Evolutionary conservation across 2,888 invertebrate species (phyloP), one percentile per base, ranked within the genome.

Genomic region (Cremastinae sp.): DNA sequence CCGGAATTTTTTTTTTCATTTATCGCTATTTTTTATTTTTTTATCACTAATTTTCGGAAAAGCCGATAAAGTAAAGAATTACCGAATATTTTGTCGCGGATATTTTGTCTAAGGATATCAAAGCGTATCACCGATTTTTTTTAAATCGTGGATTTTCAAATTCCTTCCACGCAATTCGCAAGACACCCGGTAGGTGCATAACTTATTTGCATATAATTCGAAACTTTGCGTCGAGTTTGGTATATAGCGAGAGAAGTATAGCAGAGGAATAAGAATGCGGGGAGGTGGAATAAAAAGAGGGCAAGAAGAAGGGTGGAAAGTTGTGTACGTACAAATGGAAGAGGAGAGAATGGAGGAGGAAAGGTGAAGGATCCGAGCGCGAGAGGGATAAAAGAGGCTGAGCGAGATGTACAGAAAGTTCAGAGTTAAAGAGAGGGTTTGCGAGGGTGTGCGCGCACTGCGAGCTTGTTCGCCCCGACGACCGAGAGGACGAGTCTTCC

Each of bases 151-250:
- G n/a, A n/a, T n/a, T n/a, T n/a, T n/a, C n/a, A n/a, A n/a, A n/a
- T n/a, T n/a, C n/a, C n/a, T n/a, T n/a, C n/a, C n/a, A 28, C 28
- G 28, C 2, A 5, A 28, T 28, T 28, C 5, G 28, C 28, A 28
- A 28, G 28, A 45, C 12, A 18, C 49, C 18, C 49, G 28, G 28
- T 28, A 28, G 28, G 28, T 28, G 28, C 28, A 28, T 28, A 28
- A 28, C 69, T 69, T 59, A 69, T 69, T 69, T 69, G 69, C 69
- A 69, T 69, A 69, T 69, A 61, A 69, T 69, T 69, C 69, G 69
- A 69, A 69, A 69, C 59, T 69, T 69, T 43, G 41, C 49, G 41
- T 10, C 41, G 14, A 53, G 65, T 65, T 51, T 43, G 12, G 59
- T 28, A 39, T 16, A 14, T 9, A 53, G 49, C 18, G 43, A 64